A percentile compares a stretch with the other conserved stretches of the same genome.
phyloP scores from a whole-genome alignment of 2,888 invertebrate genomes.

The Endotricha flammealis region DNA sequence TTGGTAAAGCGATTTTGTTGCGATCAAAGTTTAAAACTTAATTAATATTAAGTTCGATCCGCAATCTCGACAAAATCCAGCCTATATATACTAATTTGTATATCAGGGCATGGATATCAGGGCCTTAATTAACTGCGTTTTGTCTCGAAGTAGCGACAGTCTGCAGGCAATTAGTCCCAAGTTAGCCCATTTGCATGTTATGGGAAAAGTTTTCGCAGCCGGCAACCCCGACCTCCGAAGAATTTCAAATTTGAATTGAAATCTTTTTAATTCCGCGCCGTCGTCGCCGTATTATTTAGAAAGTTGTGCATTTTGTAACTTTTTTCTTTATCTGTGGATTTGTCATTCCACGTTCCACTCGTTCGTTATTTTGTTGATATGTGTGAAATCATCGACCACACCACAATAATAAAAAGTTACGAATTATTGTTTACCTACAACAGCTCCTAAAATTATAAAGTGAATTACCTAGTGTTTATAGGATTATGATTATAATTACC shows the following conservation, averaged over 20 bases:
- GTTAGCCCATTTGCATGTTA: slow-evolving; percentile 72
- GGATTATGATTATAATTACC: too few species aligned
- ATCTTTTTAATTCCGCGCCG: slow-evolving; percentile 49
- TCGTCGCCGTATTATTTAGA: slow-evolving; percentile 5
- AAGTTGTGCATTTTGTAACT: slow-evolving; percentile 4
- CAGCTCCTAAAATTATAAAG: too few species aligned
- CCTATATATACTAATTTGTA: slow-evolving; percentile 14
- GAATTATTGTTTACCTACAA: too few species aligned
- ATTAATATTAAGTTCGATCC: slow-evolving; percentile 1
- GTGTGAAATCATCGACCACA: too few species aligned
- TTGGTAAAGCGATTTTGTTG: not conserved
- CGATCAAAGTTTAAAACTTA: not conserved
- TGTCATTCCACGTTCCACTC: too few species aligned
- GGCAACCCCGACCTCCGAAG: slow-evolving; percentile 33
- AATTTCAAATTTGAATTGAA: slow-evolving; percentile 47
- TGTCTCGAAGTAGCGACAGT: slow-evolving; percentile 37
- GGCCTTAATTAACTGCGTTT: slow-evolving; percentile 44
- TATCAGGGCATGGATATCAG: slow-evolving; percentile 29
- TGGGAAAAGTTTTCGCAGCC: slow-evolving; percentile 52
- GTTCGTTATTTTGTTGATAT: too few species aligned
- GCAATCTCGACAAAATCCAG: not conserved
- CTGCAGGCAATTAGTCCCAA: slow-evolving; percentile 56
- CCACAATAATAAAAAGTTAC: too few species aligned
- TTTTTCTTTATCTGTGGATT: too few species aligned
- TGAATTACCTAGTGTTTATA: too few species aligned